Percentiles rank a stretch among this genome's conserved stretches.
Evolutionary conservation across 2,888 invertebrate genomes (phyloP).

Genomic region (Ceramica pisi): DNA sequence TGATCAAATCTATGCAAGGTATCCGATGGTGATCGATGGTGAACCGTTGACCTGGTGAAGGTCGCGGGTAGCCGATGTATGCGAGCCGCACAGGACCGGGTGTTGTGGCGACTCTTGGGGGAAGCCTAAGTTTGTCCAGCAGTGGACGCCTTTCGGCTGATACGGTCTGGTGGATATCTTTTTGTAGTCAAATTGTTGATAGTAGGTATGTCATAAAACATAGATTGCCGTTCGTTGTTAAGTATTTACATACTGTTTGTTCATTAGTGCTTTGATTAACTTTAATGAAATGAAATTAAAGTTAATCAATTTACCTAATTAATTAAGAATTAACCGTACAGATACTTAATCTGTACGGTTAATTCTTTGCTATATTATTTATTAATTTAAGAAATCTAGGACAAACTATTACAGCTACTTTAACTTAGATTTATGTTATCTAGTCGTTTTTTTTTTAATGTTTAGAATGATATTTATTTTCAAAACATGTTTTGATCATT

Average conservation of each 20-base stretch:
- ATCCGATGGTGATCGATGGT: no score
- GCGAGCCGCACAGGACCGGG: no score
- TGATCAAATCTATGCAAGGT: no score
- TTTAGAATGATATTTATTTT: background rate
- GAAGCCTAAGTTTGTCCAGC: no score
- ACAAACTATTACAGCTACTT: background rate
- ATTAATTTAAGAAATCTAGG: background rate
- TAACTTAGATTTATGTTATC: background rate
- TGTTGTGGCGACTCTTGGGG: no score
- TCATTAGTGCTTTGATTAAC: background rate
- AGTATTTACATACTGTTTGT: background rate
- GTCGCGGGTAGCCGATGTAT: no score
- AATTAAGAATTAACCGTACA: no score
- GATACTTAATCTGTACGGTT: no score
- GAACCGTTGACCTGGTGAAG: no score
- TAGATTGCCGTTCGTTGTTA: background rate
- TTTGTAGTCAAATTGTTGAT: no score
- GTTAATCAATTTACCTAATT: background rate
- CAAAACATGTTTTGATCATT: background rate
- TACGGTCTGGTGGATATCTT: no score
- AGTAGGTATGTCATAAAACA: slow-evolving; percentile 3
- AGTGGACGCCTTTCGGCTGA: no score
- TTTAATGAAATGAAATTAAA: background rate
- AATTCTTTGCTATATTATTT: slow-evolving; percentile 2
- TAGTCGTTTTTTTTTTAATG: background rate